Percentiles rank a stretch among this genome's conserved stretches.
These are phyloP conservation scores for Drosophila erecta DNA, from an alignment of 1,140 invertebrate species.

Conservation along the genomic window DNA sequence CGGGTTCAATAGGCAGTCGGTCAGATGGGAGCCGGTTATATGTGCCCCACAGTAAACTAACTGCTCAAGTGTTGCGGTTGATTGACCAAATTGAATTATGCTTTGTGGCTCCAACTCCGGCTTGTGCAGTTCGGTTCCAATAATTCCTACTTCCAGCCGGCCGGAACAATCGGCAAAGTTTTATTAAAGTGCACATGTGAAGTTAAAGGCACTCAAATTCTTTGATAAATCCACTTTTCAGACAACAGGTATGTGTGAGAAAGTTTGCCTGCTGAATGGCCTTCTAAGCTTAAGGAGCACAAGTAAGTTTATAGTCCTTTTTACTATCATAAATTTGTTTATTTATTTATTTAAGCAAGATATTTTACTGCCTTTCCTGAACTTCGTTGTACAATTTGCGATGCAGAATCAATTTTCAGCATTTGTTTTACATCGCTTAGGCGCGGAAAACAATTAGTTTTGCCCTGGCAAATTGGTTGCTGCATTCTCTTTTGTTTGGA, in stretches of 20 bases:
- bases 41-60: constrained; percentile 32
- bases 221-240: no score
- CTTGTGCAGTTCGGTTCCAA: background rate
- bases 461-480: constrained; percentile 7
- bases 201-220: background rate
- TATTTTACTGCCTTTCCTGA: background rate
- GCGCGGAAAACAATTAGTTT: constrained; percentile 27
- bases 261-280: background rate
- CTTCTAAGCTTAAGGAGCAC: no score
- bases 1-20: constrained; percentile 61
- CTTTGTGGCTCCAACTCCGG: constrained; percentile 33
- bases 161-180: constrained; percentile 6
- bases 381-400: background rate
- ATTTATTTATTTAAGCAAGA: background rate
- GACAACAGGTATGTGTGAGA: background rate
- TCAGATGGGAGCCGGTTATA: constrained; percentile 18
- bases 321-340: no score
- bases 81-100: constrained; percentile 75
- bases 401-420: background rate
- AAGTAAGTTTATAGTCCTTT: no score
- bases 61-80: constrained; percentile 47
- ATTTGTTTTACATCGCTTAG: constrained; percentile 10
- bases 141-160: background rate
- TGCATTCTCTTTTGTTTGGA: constrained; percentile 1
- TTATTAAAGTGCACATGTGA: background rate